Evolutionary conservation across 2,797 vertebrate species (phyloP).

Genomic region (Semaprochilodus insignis): DNA sequence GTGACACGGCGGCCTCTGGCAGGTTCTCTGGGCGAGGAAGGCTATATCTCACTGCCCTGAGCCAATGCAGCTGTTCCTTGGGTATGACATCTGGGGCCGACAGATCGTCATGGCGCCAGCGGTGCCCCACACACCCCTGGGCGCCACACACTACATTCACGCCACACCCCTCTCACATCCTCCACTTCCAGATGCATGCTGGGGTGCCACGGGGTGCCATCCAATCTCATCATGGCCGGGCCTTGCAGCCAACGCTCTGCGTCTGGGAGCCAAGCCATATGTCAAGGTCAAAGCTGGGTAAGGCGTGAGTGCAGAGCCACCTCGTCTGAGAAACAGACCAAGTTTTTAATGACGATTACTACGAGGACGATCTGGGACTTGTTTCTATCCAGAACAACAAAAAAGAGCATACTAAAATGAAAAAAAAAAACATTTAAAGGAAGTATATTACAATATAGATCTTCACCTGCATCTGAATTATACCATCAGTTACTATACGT

Average conservation of each 20-base stretch:
- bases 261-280: slow-evolving; percentile 59
- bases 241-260: slow-evolving; percentile 65
- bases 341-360: not conserved
- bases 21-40: slow-evolving; percentile 57
- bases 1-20: slow-evolving; percentile 51
- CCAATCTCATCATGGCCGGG: slow-evolving; percentile 66
- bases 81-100: slow-evolving; percentile 64
- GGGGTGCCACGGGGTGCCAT: slow-evolving; percentile 69
- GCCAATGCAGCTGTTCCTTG: slow-evolving; percentile 73
- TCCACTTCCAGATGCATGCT: slow-evolving; percentile 72
- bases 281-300: slow-evolving; percentile 60
- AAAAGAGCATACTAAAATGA: not conserved
- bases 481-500: no score
- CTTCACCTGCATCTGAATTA: no score
- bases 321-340: slow-evolving; percentile 24
- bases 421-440: not conserved
- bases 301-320: slow-evolving; percentile 16
- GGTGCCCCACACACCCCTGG: slow-evolving; percentile 63
- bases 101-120: slow-evolving; percentile 58
- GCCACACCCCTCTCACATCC: slow-evolving; percentile 53
- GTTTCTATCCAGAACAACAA: not conserved
- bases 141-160: slow-evolving; percentile 52
- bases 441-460: no score
- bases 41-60: slow-evolving; percentile 53
- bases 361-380: not conserved